Evolutionary conservation across 2,888 invertebrate genomes (phyloP), one percentile per base, ranked within the genome.

Genomic region (Drosophila affinis): DNA sequence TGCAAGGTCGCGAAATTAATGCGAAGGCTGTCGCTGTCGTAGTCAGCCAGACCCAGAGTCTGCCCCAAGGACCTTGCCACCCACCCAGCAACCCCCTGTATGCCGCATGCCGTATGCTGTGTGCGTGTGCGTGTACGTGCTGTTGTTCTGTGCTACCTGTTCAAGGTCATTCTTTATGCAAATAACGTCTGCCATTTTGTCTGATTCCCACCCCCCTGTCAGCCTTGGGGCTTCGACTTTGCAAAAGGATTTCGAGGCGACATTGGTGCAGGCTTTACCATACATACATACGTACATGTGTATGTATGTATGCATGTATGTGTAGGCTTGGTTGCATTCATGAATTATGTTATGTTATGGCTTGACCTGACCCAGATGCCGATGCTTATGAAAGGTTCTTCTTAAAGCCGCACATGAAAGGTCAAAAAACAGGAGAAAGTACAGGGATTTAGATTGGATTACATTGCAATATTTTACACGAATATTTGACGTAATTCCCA

Each of bases 1-100:
- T 87, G 72, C 88, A 83, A 78, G 83, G 86, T 74, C 82, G 62
- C 78, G 6, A 27, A 70, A 74, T 69, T 68, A 69, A 68, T 62
- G 55, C 69, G 58, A 85, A 73, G 72, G 81, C 65, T 67, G 72
- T 63, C 75, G 54, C 68, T 62, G 46, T 60, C 70, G 46, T 56
- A 55, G 46, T 56, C 18, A 45, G 48, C 46, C 14, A 49, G 32
- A 10, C 45, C 14, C 44, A 54, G 34, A 44, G 46, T 56, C 24
- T 52, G 48, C 48, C 14, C 61, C 49, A 55, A 73, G 62, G 63
- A 57, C 48, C 18, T 17, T 27, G 14, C 46, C 63, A 21, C 46
- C n/a, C 46, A 24, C 24, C 27, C 7, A 27, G 2, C 7, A 7
- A 9, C 29, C 29, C 29, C 9, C 29, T n/a, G 39, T 39, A 14